Evolutionary conservation across 2,797 vertebrate genomes (phyloP), one percentile per base, ranked within the genome.

Genomic region (Protonibea diacanthus): DNA sequence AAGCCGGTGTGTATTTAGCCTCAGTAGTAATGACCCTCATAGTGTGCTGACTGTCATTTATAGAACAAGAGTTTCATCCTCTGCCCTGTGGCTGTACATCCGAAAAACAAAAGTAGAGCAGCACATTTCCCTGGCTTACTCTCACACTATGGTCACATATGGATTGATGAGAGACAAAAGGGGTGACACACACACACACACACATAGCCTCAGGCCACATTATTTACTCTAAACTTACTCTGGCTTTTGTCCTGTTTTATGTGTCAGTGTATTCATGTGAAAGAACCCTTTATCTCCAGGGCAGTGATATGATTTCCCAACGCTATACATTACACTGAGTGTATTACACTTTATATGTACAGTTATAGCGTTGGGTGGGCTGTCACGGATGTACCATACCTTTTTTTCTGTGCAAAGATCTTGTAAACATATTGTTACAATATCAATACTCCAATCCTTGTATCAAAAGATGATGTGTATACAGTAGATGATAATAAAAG

Each of bases 131-230:
- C 71, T 74, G 68, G 23, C 45, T 76, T 55, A 25, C 75, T 71
- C 40, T 77, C 75, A 72, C 69, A 85, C 78, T 71, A 78, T 18
- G 40, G 62, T 70, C 69, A 33, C 83, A 76, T 85, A 84, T 91
- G 61, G 89, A 91, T 89, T 90, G 78, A 85, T 73, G 33, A 66
- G 59, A 59, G 74, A 72, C 83, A 88, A 87, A 87, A 13, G 67
- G 78, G 82, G 86, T 88, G 8, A 38, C 86, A 82, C 83, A 63
- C 59, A 25, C 42, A 56, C 56, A 45, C 57, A 63, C 5, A 52
- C 18, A 65, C 53, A 71, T 9, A 71, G 80, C 86, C 83, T 13
- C 4, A 64, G 74, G 87, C 38, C 61, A 61, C 64, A 71, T 78
- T 84, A 68, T 85, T 87, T 88, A 88, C 82, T 78, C 71, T 60